Conservation (phyloP, 2,888 invertebrate species). For the Perizoma affinitatum region DNA sequence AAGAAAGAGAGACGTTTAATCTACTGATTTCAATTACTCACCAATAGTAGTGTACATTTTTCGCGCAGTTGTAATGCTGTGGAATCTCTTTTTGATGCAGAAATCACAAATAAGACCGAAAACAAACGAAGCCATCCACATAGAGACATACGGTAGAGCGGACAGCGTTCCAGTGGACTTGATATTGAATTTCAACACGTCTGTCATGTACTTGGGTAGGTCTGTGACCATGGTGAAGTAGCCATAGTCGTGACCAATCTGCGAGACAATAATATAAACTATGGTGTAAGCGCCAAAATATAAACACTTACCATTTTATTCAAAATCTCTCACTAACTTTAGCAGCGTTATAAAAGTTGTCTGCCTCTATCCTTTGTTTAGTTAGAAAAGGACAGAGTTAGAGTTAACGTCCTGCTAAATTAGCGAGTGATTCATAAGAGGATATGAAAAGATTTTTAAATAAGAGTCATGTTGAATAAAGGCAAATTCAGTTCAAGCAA, state of each 20-base stretch:
- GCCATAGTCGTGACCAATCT: constrained; percentile 88
- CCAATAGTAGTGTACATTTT: constrained; percentile 88
- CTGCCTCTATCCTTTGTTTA: too few relatives aligned
- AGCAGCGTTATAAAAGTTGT: too few relatives aligned
- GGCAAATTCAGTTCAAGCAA: too few relatives aligned
- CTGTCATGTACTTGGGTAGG: constrained; percentile 88
- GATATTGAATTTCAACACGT: constrained; percentile 87
- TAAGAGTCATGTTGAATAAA: too few relatives aligned
- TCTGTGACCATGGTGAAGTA: constrained; percentile 89
- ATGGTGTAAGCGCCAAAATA: background rate
- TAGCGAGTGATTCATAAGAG: too few relatives aligned
- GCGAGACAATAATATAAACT: constrained; percentile 37
- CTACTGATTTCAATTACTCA: constrained; percentile 55
- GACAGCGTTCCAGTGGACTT: constrained; percentile 86
- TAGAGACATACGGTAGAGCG: constrained; percentile 86
- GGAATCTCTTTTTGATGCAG: constrained; percentile 83
- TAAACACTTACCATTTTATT: too few relatives aligned
- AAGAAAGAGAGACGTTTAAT: too few relatives aligned
- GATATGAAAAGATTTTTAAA: too few relatives aligned
- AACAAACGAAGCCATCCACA: constrained; percentile 86
- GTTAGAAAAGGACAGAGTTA: too few relatives aligned
- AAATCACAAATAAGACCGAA: constrained; percentile 88
- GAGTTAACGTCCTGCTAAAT: too few relatives aligned
- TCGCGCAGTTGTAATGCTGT: constrained; percentile 83
- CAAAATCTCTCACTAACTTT: too few relatives aligned